These are phyloP conservation scores for Aphidoletes aphidimyza DNA, from an alignment of 2,888 invertebrate genomes.

Conservation along the genomic window DNA sequence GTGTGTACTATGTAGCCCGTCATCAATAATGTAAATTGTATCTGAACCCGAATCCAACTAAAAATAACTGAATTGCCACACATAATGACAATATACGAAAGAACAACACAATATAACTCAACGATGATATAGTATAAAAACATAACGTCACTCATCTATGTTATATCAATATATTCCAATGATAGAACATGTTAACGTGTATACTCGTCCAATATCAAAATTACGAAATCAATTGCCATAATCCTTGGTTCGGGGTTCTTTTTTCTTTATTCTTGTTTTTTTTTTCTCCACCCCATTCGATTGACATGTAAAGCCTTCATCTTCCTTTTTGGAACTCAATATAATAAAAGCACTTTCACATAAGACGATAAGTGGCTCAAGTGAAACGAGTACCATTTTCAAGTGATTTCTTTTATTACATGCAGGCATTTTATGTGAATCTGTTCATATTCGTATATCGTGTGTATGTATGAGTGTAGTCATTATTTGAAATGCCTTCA, in stretches of 20 bases:
- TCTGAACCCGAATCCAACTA: not conserved
- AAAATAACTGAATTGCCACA: not conserved
- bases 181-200: constrained; percentile 12
- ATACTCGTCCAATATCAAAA: constrained; percentile 33
- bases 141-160: not conserved
- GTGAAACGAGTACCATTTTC: constrained; percentile 25
- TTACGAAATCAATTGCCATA: constrained; percentile 11
- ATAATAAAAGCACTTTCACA: constrained; percentile 9
- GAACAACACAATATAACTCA: no score
- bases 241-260: not conserved
- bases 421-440: not conserved
- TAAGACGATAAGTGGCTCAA: constrained; percentile 19
- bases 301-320: not conserved
- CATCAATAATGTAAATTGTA: constrained; percentile 13
- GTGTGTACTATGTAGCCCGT: not conserved
- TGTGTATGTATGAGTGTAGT: not conserved
- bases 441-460: not conserved
- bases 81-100: not conserved
- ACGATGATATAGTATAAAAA: no score
- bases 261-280: not conserved
- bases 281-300: not conserved
- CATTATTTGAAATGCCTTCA: constrained; percentile 19
- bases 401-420: constrained; percentile 19
- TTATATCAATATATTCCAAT: not conserved
- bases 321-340: not conserved